Evolutionary conservation across 1,140 invertebrate genomes (phyloP).

Genomic region (Halictus rubicundus): DNA sequence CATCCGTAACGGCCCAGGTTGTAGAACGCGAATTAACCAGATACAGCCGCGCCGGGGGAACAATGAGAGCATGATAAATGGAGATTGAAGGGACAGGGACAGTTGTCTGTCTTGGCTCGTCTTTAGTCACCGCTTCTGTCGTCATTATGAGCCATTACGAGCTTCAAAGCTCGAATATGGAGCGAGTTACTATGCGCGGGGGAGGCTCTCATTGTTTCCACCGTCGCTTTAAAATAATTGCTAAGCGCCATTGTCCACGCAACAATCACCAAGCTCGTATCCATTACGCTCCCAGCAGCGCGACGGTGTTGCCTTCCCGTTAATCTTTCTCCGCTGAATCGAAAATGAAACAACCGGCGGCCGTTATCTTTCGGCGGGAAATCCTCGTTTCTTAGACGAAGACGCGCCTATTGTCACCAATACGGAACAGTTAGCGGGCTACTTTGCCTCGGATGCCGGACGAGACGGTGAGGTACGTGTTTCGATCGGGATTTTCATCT

Average conservation of each 20-base stretch:
- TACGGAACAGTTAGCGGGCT: background rate
- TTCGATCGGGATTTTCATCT: too few relatives aligned
- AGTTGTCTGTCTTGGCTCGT: conserved; percentile 25
- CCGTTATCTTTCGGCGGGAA: background rate
- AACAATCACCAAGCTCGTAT: conserved; percentile 33
- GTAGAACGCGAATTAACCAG: conserved; percentile 20
- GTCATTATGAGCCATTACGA: conserved; percentile 40
- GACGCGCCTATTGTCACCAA: background rate
- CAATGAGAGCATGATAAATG: conserved; percentile 39
- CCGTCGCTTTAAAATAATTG: conserved; percentile 47
- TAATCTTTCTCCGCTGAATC: conserved; percentile 23
- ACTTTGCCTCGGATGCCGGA: too few relatives aligned
- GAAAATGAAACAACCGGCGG: conserved; percentile 26
- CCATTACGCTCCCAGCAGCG: conserved; percentile 18
- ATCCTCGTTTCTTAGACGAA: background rate
- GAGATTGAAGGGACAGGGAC: conserved; percentile 25
- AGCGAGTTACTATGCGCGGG: conserved; percentile 28
- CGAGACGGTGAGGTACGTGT: too few relatives aligned
- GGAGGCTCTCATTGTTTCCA: conserved; percentile 29
- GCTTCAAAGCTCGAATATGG: conserved; percentile 39
- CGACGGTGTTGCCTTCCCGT: conserved; percentile 8
- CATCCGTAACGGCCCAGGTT: background rate
- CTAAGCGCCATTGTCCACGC: conserved; percentile 34
- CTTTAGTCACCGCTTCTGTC: conserved; percentile 30
- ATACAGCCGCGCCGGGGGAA: background rate